A percentile compares a stretch with the other conserved stretches of the same genome.
These are phyloP conservation scores for Montipora cactus DNA, from an alignment of 64 coral and sea anemone genomes.

Conservation along the genomic window DNA sequence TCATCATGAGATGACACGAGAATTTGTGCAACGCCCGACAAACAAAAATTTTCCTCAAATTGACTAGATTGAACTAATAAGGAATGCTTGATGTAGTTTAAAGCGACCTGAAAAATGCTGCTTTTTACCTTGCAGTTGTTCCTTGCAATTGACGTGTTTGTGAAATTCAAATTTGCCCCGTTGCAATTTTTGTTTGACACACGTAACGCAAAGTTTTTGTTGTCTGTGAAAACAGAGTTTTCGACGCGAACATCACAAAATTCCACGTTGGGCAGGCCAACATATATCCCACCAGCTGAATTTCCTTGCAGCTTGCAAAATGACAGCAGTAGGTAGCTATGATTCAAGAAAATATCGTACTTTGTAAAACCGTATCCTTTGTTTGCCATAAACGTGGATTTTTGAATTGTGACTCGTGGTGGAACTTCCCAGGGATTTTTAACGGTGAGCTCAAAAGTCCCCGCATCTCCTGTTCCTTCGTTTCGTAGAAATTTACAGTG, in stretches of 20 bases:
- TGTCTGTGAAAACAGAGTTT: slow-evolving; percentile 8
- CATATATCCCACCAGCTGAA: neutral
- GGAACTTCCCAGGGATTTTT: neutral
- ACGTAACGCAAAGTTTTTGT: neutral
- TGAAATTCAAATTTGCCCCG: neutral
- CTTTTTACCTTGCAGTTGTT: neutral
- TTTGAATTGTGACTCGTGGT: neutral
- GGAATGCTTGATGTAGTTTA: neutral
- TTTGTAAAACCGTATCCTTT: neutral
- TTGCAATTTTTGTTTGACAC: neutral
- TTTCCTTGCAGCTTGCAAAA: slow-evolving; percentile 13
- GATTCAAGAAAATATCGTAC: neutral
- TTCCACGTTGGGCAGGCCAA: neutral
- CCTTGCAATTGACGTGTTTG: neutral
- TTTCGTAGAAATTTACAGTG: slow-evolving; percentile 8
- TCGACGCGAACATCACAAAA: neutral
- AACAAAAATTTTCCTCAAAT: slow-evolving; percentile 10
- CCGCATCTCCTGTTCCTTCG: neutral
- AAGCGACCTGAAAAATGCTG: neutral
- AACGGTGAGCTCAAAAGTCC: neutral
- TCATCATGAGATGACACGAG: neutral
- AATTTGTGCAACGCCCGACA: slow-evolving; percentile 7
- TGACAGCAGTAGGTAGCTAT: neutral
- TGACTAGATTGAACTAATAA: neutral
- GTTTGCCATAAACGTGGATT: slow-evolving; percentile 5